Base-by-base conservation (phyloP, 2,113 vertebrate genomes). In the Eulacestoma nigropectus region DNA sequence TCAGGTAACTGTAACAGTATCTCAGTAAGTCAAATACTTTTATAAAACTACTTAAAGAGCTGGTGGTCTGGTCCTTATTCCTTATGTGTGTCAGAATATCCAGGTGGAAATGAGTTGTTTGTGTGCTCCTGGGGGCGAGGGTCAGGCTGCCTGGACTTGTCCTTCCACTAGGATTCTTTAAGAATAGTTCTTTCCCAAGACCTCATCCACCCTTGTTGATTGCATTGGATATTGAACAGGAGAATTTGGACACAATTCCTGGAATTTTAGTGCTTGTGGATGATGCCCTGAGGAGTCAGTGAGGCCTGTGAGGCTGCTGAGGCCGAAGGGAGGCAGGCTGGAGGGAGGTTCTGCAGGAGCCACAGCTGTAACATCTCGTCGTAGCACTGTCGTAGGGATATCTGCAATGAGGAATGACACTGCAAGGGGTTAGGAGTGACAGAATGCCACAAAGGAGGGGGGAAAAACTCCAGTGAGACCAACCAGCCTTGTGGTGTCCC, bases 1-100 rank as follows among this genome's bases (percentile, higher is more conserved):
- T 97, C 97, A 97, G 97, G 97, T 98, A 97, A 97, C 93, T 97
- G 95, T 97, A 95, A 96, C 96, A 96, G 90, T 96, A 96, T 93
- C 93, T 97, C 91, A 96, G 75, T 63, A 95, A 97, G 94, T 97
- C 96, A 97, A 96, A 94, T 97, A 96, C 96, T 98, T 97, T 97
- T 98, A 97, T 97, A 98, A 98, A 97, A 94, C 95, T 97, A 77
- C 94, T 97, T 91, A 87, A 97, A 65, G 69, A 96, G 60, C 81
- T 95, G 80, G 33, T 86, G 57, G 65, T 89, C 65, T 95, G 47
- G 25, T 92, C 4, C 1, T 86, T 64, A 39, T 96, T 97, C 75
- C 73, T 86, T 87, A 56, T 27, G 67, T 52, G 67, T 35, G 90
- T 41, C 21, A 44, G 90, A 56, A 86, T 46, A 59, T 62, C 25